phyloP scores from a whole-genome alignment of 2,797 vertebrate genomes.

The Mormyrops boulengeri region DNA sequence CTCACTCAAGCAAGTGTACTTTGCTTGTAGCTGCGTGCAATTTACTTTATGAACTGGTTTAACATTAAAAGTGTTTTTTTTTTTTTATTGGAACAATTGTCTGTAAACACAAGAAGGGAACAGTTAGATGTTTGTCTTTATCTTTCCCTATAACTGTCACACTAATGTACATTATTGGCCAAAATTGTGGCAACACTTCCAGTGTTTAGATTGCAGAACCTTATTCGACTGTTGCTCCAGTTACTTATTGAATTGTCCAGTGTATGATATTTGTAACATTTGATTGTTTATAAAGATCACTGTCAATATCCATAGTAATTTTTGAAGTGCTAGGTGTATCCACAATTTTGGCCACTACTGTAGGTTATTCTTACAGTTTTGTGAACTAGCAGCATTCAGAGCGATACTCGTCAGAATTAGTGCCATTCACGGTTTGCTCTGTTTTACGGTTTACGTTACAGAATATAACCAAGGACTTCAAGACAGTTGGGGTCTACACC shows the following conservation, averaged over 20 bases:
- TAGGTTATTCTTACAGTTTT: neutral
- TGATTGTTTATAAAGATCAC: neutral
- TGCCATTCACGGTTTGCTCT: neutral
- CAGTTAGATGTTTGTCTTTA: neutral
- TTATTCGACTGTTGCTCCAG: neutral
- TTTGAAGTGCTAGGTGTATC: neutral
- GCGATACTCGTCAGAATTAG: neutral
- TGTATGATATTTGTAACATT: neutral
- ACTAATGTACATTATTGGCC: neutral
- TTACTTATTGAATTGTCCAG: neutral
- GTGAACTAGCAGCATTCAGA: neutral
- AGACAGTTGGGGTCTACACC: slow-evolving; percentile 60
- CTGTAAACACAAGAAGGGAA: neutral
- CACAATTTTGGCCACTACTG: neutral
- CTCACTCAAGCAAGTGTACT: neutral
- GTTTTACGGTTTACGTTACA: slow-evolving; percentile 27
- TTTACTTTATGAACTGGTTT: neutral
- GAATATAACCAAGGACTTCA: slow-evolving; percentile 67
- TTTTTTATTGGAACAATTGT: neutral
- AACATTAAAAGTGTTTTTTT: neutral
- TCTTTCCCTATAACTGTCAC: neutral
- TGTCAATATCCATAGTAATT: neutral
- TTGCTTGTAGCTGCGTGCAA: neutral
- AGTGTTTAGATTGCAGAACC: neutral
- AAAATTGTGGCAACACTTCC: neutral